These are phyloP conservation scores for Drosophila rufa DNA, from an alignment of 1,140 invertebrate species.

Conservation along the genomic window DNA sequence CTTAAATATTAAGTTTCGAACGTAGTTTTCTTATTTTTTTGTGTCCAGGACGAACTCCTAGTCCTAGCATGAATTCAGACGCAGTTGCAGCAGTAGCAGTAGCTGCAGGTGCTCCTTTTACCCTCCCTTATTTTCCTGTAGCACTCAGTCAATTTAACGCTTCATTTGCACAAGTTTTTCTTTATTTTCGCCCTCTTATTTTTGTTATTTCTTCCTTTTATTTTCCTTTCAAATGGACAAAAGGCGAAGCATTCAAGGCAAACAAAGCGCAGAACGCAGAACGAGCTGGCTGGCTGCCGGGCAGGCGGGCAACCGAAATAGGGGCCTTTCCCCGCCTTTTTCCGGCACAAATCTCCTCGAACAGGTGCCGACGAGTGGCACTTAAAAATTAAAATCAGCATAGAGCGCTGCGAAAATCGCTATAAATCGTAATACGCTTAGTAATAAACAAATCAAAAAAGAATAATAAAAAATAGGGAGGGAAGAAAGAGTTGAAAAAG, in stretches of 20 bases:
- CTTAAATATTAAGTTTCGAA: conserved; percentile 15
- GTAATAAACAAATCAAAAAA: conserved; percentile 21
- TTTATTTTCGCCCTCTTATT: conserved; percentile 7
- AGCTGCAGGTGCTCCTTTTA: conserved; percentile 16
- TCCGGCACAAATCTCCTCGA: conserved; percentile 12
- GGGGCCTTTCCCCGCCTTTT: conserved; percentile 7
- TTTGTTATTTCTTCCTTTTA: conserved; percentile 16
- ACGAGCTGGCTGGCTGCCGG: neutral
- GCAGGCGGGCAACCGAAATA: conserved; percentile 11
- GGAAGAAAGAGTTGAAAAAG: too few species aligned
- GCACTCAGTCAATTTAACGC: conserved; percentile 71
- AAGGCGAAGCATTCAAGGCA: conserved; percentile 40
- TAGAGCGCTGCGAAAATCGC: conserved; percentile 18
- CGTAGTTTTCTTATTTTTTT: conserved; percentile 3
- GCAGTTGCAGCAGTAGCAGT: conserved; percentile 46
- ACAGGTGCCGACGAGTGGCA: conserved; percentile 43
- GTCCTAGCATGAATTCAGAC: conserved; percentile 28
- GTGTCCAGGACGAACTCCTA: conserved; percentile 1
- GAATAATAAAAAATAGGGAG: neutral
- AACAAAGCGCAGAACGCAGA: conserved; percentile 19
- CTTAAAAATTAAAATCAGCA: conserved; percentile 49
- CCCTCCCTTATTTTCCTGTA: neutral
- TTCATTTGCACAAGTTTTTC: conserved; percentile 69
- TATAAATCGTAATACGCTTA: conserved; percentile 34
- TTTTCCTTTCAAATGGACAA: conserved; percentile 41